Base-by-base conservation (phyloP, 1,140 invertebrate species). In the Pristionchus pacificus region DNA sequence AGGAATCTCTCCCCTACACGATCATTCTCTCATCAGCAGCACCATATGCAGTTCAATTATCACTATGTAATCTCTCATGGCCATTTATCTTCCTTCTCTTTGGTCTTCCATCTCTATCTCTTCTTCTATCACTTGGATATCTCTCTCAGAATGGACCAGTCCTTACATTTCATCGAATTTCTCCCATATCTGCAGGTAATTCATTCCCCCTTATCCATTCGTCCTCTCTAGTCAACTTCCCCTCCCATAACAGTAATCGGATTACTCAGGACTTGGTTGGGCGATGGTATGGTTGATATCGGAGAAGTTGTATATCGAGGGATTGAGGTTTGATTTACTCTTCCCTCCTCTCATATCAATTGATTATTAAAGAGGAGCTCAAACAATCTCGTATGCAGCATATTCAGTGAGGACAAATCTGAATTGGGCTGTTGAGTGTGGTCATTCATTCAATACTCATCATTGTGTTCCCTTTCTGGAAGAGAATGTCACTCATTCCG, bases 361-460 rank as follows among this genome's bases (percentile, higher is more conserved):
- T 49, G 6, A 49, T 49, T 49, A n/a, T n/a, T n/a, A n/a, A 15
- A 60, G 61, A 6, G 74, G 33, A 13, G n/a, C 71, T 24, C 74
- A 75, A 38, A 63, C 27, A 19, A 28, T 75, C 19, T 31, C 74
- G 1, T 75, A 75, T 33, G 65, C 74, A 14, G 29, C 74, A 14
- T 75, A 69, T 60, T 75, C 74, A 14, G 30, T 75, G 28, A 70
- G 74, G 1, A 14, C 60, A 0, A 10, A 24, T n/a, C 66, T 75
- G 1, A 33, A 60, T 19, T 75, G 74, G 74, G 74, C 74, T 13
- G n/a, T 74, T 2, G 75, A 77, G 3, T 75, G 74, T 61, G 32
- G 24, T 1, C 25, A 29, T 25, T 63, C 31, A 14, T 30, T 27
- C 49, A 25, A 68, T 1, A 61, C 49, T 49, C 25, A 61, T 59